Percentiles rank a stretch among this genome's conserved stretches.
phyloP scores from a whole-genome alignment of 2,113 vertebrate genomes.

The Alethe diademata region DNA sequence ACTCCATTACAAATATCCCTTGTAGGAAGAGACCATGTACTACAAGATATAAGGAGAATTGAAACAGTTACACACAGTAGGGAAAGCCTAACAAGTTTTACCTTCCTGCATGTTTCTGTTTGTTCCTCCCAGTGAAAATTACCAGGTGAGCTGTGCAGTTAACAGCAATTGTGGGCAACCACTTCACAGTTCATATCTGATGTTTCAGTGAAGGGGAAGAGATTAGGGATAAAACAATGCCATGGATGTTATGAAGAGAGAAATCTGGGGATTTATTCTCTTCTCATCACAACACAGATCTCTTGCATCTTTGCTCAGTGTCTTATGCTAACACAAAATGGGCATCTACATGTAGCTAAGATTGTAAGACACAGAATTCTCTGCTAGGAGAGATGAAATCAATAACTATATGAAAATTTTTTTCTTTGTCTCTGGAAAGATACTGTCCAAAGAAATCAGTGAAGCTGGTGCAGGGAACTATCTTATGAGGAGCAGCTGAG shows the following conservation, averaged over 20 bases:
- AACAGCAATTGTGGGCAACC: background rate
- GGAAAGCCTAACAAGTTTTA: background rate
- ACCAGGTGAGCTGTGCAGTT: background rate
- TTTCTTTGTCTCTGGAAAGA: background rate
- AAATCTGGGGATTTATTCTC: background rate
- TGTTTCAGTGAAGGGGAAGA: background rate
- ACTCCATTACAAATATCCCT: background rate
- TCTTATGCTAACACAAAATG: background rate
- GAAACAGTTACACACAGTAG: background rate
- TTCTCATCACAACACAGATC: background rate
- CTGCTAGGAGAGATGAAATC: background rate
- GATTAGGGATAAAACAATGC: background rate
- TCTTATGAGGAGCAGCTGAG: accelerated
- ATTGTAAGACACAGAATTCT: background rate
- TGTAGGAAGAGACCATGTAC: background rate
- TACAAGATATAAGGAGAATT: background rate
- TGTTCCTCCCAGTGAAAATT: background rate
- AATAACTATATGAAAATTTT: background rate
- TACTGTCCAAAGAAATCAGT: background rate
- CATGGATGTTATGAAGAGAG: background rate
- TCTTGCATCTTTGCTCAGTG: background rate
- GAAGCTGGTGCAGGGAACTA: background rate
- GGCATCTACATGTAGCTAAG: background rate
- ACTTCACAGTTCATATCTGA: background rate
- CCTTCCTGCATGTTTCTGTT: background rate